Conservation (phyloP, 2,888 invertebrate species). For the Pyrocoelia pectoralis region DNA sequence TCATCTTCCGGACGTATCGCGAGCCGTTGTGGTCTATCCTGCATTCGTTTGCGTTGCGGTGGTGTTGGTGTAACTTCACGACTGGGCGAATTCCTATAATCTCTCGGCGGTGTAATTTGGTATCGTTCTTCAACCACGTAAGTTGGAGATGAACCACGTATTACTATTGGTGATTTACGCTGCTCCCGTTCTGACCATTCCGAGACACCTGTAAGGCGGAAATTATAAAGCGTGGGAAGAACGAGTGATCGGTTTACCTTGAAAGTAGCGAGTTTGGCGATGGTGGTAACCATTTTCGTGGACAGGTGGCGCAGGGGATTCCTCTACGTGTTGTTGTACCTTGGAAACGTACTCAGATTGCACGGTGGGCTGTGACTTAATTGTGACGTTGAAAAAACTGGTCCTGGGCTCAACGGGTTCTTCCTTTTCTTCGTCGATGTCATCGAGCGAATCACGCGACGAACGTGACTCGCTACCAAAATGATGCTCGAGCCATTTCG, state of each 20-base stretch:
- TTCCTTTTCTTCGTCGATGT: slow-evolving; percentile 66
- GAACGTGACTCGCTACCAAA: slow-evolving; percentile 88
- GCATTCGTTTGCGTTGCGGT: slow-evolving; percentile 71
- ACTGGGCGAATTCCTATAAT: slow-evolving; percentile 42
- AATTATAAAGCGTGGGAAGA: not conserved
- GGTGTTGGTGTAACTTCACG: slow-evolving; percentile 65
- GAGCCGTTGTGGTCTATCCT: slow-evolving; percentile 64
- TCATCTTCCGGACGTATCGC: slow-evolving; percentile 54
- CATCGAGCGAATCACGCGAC: slow-evolving; percentile 74
- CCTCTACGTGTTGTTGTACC: slow-evolving; percentile 30
- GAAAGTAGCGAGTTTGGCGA: slow-evolving; percentile 38
- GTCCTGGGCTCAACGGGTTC: slow-evolving; percentile 67
- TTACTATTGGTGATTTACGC: slow-evolving; percentile 23
- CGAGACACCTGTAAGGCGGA: slow-evolving; percentile 66
- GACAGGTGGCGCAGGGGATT: slow-evolving; percentile 21
- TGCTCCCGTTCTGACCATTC: slow-evolving; percentile 77
- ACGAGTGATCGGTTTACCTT: slow-evolving; percentile 33
- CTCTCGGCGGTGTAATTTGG: slow-evolving; percentile 42
- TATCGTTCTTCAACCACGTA: slow-evolving; percentile 33
- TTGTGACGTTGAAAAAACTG: slow-evolving; percentile 79
- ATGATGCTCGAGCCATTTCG: slow-evolving; percentile 90
- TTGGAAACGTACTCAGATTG: slow-evolving; percentile 49
- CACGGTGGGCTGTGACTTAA: slow-evolving; percentile 69
- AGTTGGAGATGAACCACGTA: slow-evolving; percentile 36
- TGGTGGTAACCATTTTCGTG: slow-evolving; percentile 36